Evolutionary conservation across 2,797 vertebrate species (phyloP).

Genomic region (Saguinus oedipus): DNA sequence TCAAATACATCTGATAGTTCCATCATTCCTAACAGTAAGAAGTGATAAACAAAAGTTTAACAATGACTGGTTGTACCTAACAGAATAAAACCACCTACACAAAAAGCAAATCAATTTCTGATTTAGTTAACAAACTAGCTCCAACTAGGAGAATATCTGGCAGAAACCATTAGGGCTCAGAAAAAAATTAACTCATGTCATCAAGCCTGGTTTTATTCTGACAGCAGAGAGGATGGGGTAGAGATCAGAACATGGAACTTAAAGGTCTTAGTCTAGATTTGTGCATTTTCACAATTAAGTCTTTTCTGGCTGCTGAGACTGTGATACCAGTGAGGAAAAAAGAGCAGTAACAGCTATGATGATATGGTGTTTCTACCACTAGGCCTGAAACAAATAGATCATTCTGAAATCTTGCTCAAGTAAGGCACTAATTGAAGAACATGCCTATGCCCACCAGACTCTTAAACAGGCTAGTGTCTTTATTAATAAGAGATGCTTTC

Average conservation of each 20-base stretch:
- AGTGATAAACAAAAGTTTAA: neutral
- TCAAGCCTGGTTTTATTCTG: neutral
- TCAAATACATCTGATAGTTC: neutral
- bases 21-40: neutral
- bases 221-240: neutral
- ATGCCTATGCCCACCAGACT: neutral
- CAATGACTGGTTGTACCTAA: neutral
- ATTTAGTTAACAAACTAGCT: slow-evolving; percentile 7
- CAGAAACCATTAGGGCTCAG: neutral
- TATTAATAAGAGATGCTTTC: neutral
- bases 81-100: neutral
- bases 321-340: neutral
- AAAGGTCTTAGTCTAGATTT: neutral
- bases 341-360: neutral
- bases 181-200: neutral
- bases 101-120: slow-evolving; percentile 7
- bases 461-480: neutral
- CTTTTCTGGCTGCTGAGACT: neutral
- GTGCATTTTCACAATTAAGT: neutral
- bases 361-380: neutral
- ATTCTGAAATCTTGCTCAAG: neutral
- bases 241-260: neutral
- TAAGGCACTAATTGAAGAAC: neutral
- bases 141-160: neutral
- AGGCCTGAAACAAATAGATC: neutral